These are phyloP conservation scores for Nephrocerus scutellatus DNA, from an alignment of 2,888 invertebrate species.

Conservation along the genomic window DNA sequence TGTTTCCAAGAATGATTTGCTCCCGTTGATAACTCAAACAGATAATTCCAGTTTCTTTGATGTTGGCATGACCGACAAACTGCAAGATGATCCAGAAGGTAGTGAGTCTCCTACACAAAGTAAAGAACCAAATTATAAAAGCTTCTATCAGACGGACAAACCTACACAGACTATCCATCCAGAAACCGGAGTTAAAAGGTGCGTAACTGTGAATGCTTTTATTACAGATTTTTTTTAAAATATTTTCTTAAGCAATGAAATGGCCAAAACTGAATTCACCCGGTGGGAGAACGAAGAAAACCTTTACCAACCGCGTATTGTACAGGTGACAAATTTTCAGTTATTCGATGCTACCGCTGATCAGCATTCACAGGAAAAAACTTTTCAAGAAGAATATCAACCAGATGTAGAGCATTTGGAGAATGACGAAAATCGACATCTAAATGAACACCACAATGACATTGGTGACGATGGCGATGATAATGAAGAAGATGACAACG, in stretches of 20 bases:
- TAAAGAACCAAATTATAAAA: slow-evolving; percentile 22
- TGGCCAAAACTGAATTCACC: too few relatives aligned
- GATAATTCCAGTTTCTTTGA: slow-evolving; percentile 29
- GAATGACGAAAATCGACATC: slow-evolving; percentile 6
- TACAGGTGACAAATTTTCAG: slow-evolving; percentile 45
- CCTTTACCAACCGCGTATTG: slow-evolving; percentile 40
- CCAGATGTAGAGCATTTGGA: slow-evolving; percentile 20
- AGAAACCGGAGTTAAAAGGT: slow-evolving; percentile 15
- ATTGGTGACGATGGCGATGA: slow-evolving; percentile 10
- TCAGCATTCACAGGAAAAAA: too few relatives aligned
- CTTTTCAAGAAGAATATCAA: too few relatives aligned
- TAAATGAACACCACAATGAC: slow-evolving; percentile 6
- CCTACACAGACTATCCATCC: too few relatives aligned
- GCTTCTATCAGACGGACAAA: slow-evolving; percentile 9
- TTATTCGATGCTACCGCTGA: too few relatives aligned
- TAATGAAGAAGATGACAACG: slow-evolving; percentile 8
- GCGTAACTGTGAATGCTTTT: too few relatives aligned
- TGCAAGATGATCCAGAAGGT: neutral
- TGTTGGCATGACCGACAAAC: too few relatives aligned
- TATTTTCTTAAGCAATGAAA: too few relatives aligned
- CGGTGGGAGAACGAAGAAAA: slow-evolving; percentile 10
- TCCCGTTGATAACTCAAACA: slow-evolving; percentile 31
- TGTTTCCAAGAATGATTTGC: slow-evolving; percentile 35
- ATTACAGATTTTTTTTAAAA: too few relatives aligned
- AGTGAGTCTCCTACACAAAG: slow-evolving; percentile 16